phyloP scores from a whole-genome alignment of 2,888 invertebrate species.

The Pristionchus entomophagus region DNA sequence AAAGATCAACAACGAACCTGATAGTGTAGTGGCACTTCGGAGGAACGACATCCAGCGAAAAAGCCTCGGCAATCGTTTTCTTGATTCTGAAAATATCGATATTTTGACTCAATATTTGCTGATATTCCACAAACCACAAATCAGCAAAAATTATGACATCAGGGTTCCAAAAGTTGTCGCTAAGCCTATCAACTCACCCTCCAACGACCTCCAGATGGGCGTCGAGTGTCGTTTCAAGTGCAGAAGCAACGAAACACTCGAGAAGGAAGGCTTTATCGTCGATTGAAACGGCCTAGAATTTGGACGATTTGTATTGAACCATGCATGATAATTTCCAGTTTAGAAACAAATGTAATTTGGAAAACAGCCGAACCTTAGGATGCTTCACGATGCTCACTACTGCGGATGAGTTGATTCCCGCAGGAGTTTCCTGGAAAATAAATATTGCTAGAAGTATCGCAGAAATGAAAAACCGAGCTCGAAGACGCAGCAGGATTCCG shows the following conservation, averaged over 20 bases:
- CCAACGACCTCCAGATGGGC: slow-evolving; percentile 65
- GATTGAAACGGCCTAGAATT: slow-evolving; percentile 31
- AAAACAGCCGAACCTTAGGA: not conserved
- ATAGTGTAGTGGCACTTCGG: slow-evolving; percentile 72
- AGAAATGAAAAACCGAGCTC: too few relatives aligned
- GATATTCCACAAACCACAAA: too few relatives aligned
- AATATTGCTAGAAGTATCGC: too few relatives aligned
- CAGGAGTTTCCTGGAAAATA: slow-evolving; percentile 54
- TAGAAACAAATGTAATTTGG: too few relatives aligned
- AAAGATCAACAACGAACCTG: slow-evolving; percentile 49
- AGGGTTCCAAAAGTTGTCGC: too few relatives aligned
- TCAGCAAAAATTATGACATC: not conserved
- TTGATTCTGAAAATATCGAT: slow-evolving; percentile 50
- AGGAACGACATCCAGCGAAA: slow-evolving; percentile 67
- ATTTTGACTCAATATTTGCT: too few relatives aligned
- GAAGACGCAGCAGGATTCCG: too few relatives aligned
- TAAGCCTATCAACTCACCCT: slow-evolving; percentile 47
- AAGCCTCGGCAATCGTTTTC: slow-evolving; percentile 65
- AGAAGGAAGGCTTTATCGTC: slow-evolving; percentile 62
- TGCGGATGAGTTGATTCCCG: slow-evolving; percentile 56
- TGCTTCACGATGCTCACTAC: slow-evolving; percentile 59
- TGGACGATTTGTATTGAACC: not conserved
- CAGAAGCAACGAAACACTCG: slow-evolving; percentile 58
- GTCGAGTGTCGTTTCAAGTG: slow-evolving; percentile 59
- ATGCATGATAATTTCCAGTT: not conserved